These are phyloP conservation scores for Drosophila suzukii DNA, from an alignment of 1,140 invertebrate genomes.

Conservation along the genomic window DNA sequence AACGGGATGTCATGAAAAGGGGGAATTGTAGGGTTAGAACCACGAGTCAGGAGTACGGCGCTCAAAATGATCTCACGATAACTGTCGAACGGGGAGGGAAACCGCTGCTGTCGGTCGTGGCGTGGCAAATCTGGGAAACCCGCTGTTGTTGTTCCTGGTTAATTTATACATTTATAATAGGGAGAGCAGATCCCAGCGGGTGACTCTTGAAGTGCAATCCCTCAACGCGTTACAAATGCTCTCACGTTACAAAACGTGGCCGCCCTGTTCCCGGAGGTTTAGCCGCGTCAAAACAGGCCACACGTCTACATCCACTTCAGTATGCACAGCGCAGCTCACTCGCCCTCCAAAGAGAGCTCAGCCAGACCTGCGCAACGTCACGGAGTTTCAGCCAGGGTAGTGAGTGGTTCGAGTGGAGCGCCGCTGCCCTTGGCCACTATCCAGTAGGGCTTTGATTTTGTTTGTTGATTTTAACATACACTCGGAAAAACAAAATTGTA, in stretches of 20 bases:
- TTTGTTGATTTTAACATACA: background rate
- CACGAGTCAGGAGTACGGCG: slow-evolving; percentile 3
- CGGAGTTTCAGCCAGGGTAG: slow-evolving; percentile 24
- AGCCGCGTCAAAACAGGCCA: slow-evolving; percentile 31
- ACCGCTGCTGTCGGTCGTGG: slow-evolving; percentile 17
- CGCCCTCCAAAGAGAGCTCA: slow-evolving; percentile 53
- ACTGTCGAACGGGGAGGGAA: slow-evolving; percentile 10
- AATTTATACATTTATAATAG: slow-evolving; percentile 65
- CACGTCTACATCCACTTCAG: slow-evolving; percentile 75
- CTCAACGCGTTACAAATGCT: slow-evolving; percentile 64
- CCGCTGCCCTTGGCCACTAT: background rate
- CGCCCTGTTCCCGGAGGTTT: slow-evolving; percentile 11
- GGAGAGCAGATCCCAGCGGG: slow-evolving; percentile 73
- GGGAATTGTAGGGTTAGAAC: slow-evolving; percentile 1
- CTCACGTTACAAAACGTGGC: slow-evolving; percentile 76
- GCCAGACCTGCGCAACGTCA: slow-evolving; percentile 3
- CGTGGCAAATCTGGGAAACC: slow-evolving; percentile 68
- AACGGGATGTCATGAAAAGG: slow-evolving; percentile 47
- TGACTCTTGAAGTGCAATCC: slow-evolving; percentile 64
- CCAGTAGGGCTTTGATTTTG: background rate
- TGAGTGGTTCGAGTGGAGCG: background rate
- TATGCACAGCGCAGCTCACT: slow-evolving; percentile 39
- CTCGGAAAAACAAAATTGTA: no score
- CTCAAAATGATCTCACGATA: slow-evolving; percentile 60
- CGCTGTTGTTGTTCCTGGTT: slow-evolving; percentile 44